Conservation (phyloP, 1,140 invertebrate species). For the Uloborus diversus region DNA sequence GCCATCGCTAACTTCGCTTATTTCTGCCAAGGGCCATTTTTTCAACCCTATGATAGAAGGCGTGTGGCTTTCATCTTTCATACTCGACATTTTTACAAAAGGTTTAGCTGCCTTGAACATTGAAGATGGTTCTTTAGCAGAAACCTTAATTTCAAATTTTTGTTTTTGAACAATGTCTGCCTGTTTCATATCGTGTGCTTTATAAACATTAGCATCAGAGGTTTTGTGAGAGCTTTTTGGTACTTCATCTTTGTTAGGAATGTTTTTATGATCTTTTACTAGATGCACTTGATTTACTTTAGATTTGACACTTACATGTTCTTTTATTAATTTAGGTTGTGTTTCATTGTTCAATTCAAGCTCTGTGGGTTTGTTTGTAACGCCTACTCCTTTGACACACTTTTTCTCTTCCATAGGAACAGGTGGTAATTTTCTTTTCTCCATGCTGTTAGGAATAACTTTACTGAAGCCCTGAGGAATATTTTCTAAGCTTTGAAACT, state of each 20-base stretch:
- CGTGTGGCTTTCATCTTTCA: conserved; percentile 46
- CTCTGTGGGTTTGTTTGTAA: background rate
- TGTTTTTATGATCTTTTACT: background rate
- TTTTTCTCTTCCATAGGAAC: conserved; percentile 31
- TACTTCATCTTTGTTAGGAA: background rate
- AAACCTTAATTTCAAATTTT: conserved; percentile 26
- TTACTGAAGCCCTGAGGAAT: conserved; percentile 24
- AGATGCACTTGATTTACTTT: too few species aligned
- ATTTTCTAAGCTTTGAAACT: conserved; percentile 47
- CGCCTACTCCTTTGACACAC: background rate
- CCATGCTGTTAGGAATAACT: conserved; percentile 6
- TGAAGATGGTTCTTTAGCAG: conserved; percentile 27
- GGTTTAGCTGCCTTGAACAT: conserved; percentile 34
- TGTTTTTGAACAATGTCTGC: background rate
- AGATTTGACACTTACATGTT: too few species aligned
- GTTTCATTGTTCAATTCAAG: background rate
- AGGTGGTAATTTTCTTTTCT: conserved; percentile 45
- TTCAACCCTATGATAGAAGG: conserved; percentile 42
- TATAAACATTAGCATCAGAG: background rate
- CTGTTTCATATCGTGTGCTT: background rate
- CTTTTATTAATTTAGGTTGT: background rate
- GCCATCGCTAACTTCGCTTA: conserved; percentile 12
- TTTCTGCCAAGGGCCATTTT: conserved; percentile 45
- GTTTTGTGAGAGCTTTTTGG: background rate
- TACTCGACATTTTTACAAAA: conserved; percentile 48